Conservation (phyloP, 2,888 invertebrate genomes). For the Taenaris catops region DNA sequence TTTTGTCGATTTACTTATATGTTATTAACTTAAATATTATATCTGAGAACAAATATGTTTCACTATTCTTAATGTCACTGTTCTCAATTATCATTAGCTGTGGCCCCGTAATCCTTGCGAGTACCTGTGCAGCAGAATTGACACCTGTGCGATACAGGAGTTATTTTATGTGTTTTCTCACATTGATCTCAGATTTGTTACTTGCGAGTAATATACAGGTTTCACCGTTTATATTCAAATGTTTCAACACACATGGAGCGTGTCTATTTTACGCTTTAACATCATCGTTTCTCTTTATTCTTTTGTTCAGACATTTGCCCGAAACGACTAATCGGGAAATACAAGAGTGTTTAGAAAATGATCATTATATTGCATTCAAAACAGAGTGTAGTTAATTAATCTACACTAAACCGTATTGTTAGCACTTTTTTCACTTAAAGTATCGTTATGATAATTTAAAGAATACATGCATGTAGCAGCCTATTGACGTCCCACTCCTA, state of each 20-base stretch:
- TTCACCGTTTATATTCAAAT: conserved; percentile 38
- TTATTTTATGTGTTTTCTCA: conserved; percentile 28
- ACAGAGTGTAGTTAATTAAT: no score
- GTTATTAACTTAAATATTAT: conserved; percentile 4
- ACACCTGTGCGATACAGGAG: conserved; percentile 40
- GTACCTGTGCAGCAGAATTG: conserved; percentile 32
- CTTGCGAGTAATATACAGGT: conserved; percentile 37
- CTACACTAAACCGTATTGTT: no score
- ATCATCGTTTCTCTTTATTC: conserved; percentile 20
- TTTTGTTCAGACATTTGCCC: conserved; percentile 28
- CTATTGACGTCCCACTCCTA: no score
- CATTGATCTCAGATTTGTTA: conserved; percentile 35
- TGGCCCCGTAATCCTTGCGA: conserved; percentile 32
- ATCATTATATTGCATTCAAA: not conserved
- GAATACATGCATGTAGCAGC: no score
- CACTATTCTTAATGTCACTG: conserved; percentile 13
- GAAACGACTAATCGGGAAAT: conserved; percentile 33
- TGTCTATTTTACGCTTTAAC: conserved; percentile 32
- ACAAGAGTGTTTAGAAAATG: conserved; percentile 10
- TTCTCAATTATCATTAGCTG: conserved; percentile 20
- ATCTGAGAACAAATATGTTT: conserved; percentile 4
- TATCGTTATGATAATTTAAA: no score
- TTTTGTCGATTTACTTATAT: conserved; percentile 8
- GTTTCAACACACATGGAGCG: conserved; percentile 37
- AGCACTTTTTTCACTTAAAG: no score